phyloP scores from a whole-genome alignment of 2,888 invertebrate genomes.

The Amphiduros pacificus region DNA sequence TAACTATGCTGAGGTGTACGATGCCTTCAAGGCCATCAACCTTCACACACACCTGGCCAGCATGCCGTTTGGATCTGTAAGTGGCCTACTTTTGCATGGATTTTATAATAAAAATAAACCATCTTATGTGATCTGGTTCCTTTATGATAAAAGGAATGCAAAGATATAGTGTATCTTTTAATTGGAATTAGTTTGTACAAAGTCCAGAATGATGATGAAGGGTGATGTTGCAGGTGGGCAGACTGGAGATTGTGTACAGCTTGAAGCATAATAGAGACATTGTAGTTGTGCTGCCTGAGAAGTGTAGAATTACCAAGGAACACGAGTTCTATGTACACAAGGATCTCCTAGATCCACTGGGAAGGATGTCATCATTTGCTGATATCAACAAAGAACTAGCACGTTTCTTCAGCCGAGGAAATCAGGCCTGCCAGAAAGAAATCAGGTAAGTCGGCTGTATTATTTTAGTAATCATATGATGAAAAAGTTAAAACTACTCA shows the following conservation, averaged over 20 bases:
- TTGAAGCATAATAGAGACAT: slow-evolving; percentile 34
- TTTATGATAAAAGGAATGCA: neutral
- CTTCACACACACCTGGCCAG: slow-evolving; percentile 31
- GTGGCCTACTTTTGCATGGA: too few relatives aligned
- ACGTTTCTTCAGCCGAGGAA: slow-evolving; percentile 38
- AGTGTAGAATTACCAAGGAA: slow-evolving; percentile 31
- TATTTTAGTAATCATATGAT: too few relatives aligned
- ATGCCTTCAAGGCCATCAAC: slow-evolving; percentile 31
- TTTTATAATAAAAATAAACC: neutral
- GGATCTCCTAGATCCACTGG: slow-evolving; percentile 33
- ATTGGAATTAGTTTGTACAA: too few relatives aligned
- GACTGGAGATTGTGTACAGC: slow-evolving; percentile 41
- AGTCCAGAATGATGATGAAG: too few relatives aligned
- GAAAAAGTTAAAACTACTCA: too few relatives aligned
- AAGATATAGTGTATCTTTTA: neutral
- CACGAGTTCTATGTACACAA: slow-evolving; percentile 39
- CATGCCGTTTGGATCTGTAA: slow-evolving; percentile 27
- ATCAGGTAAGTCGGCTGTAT: slow-evolving; percentile 34
- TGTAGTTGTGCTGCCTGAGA: slow-evolving; percentile 34
- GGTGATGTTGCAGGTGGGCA: slow-evolving; percentile 22
- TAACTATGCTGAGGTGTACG: slow-evolving; percentile 38
- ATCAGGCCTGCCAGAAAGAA: slow-evolving; percentile 32
- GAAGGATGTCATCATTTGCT: too few relatives aligned
- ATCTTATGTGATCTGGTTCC: neutral
- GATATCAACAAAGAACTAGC: slow-evolving; percentile 47